Base-by-base conservation (phyloP, 2,113 vertebrate species). In the Austrofundulus limnaeus region DNA sequence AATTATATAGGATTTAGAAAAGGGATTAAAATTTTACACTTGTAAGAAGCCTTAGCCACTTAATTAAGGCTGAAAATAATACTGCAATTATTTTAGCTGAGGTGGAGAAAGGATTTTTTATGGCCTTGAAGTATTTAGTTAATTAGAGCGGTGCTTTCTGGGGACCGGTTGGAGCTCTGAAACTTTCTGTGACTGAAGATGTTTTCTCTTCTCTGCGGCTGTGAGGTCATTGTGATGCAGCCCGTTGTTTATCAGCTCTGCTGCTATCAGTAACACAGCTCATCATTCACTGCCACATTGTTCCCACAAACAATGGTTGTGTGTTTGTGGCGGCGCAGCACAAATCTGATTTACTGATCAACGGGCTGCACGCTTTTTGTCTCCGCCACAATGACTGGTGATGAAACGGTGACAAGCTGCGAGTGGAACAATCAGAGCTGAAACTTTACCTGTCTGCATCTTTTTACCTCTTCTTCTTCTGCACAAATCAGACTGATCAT, bases 41-140 rank as follows among this genome's bases (percentile, higher is more conserved):
- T 82, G 83, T 92, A 90, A 89, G 81, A 87, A 84, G 88, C 74
- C 85, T 80, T 49, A 84, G 85, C 75, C 73, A 84, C 87, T 92
- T 92, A 89, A 92, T 92, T 92, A 90, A 79, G 74, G 66, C 78
- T 78, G 85, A 76, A 90, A 90, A 91, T 91, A 90, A 91, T 88
- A 86, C 86, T 17, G 63, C 85, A 89, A 89, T 90, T 89, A 84
- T 89, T 90, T 86, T 69, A 61, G 59, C 77, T 56, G 59, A 53
- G 78, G 70, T 61, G 70, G 77, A 78, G 74, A 80, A 81, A 43
- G 70, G 82, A 62, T 56, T 75, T 86, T 84, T 64, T 69, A 64
- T 70, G 78, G 77, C 72, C 77, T 79, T 42, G 0, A 71, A 83
- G 81, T 75, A 59, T 83, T 85, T 77, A 71, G 81, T 62, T 86